These are phyloP conservation scores for Phragmatobia fuliginosa DNA, from an alignment of 2,888 invertebrate genomes.

Conservation along the genomic window DNA sequence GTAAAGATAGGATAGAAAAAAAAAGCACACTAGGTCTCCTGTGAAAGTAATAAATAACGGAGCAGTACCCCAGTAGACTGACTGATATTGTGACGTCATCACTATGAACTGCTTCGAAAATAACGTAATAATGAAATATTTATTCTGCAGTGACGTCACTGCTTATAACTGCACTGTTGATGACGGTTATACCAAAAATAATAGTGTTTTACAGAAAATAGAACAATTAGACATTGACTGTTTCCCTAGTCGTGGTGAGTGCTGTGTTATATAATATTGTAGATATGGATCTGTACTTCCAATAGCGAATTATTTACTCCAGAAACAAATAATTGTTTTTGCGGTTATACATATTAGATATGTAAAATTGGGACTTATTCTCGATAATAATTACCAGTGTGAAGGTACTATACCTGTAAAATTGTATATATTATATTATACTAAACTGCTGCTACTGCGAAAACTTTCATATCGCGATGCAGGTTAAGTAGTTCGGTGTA, in stretches of 20 bases:
- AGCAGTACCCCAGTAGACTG: neutral
- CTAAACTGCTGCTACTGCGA: no score
- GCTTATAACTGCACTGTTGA: neutral
- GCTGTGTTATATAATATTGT: conserved; percentile 21
- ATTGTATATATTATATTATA: no score
- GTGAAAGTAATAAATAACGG: neutral
- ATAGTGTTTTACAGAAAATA: neutral
- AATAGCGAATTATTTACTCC: conserved; percentile 24
- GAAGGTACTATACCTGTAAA: no score
- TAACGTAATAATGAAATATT: neutral
- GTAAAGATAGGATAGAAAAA: no score
- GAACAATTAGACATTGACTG: neutral
- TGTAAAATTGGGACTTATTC: neutral
- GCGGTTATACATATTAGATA: no score
- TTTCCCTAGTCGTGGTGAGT: neutral
- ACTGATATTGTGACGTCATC: neutral
- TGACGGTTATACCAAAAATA: neutral
- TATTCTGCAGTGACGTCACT: neutral
- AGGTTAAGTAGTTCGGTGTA: no score
- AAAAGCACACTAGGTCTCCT: no score
- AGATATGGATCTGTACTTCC: conserved; percentile 32
- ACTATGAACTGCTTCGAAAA: neutral
- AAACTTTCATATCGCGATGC: no score
- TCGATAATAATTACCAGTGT: neutral
- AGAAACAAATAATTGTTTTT: conserved; percentile 8